Base-by-base conservation (phyloP, 2,797 vertebrate species). In the Syngnathus rostellatus region DNA sequence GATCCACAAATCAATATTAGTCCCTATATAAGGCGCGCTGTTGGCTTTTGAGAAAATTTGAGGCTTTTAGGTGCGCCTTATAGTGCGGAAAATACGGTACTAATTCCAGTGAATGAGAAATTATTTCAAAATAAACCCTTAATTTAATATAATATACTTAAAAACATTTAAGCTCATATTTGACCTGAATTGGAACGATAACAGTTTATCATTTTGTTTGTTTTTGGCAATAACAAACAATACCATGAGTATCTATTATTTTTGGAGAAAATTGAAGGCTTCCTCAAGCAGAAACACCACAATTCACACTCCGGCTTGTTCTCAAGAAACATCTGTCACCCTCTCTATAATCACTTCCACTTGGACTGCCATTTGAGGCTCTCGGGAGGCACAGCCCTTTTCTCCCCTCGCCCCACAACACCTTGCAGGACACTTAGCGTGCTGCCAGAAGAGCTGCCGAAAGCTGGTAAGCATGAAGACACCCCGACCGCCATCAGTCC, bases 341-440 rank as follows among this genome's bases (percentile, higher is more conserved):
- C 51, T 62, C 31, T 65, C 17, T 70, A 23, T 75, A 66, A 76
- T 76, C 72, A 62, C 70, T 68, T 77, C 65, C 72, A 72, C 72
- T 59, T 80, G 67, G 78, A 37, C 62, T 68, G 71, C 39, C 66
- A 68, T 74, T 62, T 71, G 31, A 67, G 67, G 65, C 66, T 53
- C 67, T 72, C 81, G 71, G 63, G 72, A 78, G 43, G 41, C 0
- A 37, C 55, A 37, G 54, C 50, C 16, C 19, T 12, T 57, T 51
- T 69, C 66, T 61, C 46, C 45, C 41, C 60, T 12, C 12, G 54
- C 25, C 54, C 31, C 6, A 25, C 16, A 21, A 55, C 54, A 55
- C 54, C 54, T 55, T 55, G 25, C 23, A 55, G 23, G 25, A 31
- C 54, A 31, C 12, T 53, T 5, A 31, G 53, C 23, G 14, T 55